Base-by-base conservation (phyloP, 1,140 invertebrate genomes). In the Bradynema listronoti region DNA sequence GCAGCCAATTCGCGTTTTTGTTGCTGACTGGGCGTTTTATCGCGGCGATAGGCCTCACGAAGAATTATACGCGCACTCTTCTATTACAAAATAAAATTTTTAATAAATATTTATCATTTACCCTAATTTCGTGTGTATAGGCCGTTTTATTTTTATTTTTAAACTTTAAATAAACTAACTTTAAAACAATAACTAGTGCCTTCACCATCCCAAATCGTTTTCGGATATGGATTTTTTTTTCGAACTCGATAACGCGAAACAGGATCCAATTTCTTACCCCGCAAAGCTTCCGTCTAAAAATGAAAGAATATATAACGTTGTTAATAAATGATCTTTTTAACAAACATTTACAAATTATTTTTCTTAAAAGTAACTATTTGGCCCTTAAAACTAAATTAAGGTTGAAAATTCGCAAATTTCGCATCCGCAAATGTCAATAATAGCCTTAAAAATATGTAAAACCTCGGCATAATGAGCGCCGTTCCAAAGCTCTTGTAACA, bases 171-270 rank as follows among this genome's bases (percentile, higher is more conserved):
- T 97, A 80, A 55, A 46, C 56, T 30, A 19, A 76, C 73, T 45
- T 70, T 95, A 81, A 98, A 97, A 82, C 93, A 97, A 79, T 97
- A 97, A 67, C 88, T 90, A 4, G 91, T 97, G 79, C 96, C 91
- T 79, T 98, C 94, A 25, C 94, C 94, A 78, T 98, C 93, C 94
- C 94, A 97, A 72, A 98, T 98, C 30, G 92, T 97, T 66, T 89
- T 81, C 5, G 94, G 94, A 65, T 97, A 80, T 6, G 91, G 91
- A 79, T 94, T 95, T 83, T 97, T 97, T 78, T 91, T 86, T 27
- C 94, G 82, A 14, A 98, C 89, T 32, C 94, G 82, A 83, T 98
- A 98, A 81, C 97, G 97, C 45, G 85, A 85, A 73, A 92, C 87
- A 46, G 91, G 89, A 34, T 93, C 93, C 56, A 96, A 82, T 39